A percentile compares a stretch with the other conserved stretches of the same genome.
phyloP scores from a whole-genome alignment of 1,140 invertebrate species.

The Drosophila nigrodunni region DNA sequence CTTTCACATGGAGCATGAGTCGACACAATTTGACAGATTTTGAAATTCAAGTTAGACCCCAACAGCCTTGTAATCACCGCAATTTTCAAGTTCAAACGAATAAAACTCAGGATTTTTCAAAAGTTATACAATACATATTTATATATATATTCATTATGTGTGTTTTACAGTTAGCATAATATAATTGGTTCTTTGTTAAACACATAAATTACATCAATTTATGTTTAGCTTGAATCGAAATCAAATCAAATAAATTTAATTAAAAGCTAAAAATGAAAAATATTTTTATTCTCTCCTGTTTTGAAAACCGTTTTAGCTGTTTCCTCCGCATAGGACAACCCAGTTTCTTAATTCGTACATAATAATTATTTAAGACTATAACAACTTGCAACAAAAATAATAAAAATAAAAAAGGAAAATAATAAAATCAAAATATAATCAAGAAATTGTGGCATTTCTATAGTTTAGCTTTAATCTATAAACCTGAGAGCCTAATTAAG shows the following conservation, averaged over 20 bases:
- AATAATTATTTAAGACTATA: conserved; percentile 19
- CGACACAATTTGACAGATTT: conserved; percentile 55
- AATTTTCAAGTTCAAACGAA: conserved; percentile 69
- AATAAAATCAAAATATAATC: conserved; percentile 26
- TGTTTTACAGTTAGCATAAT: conserved; percentile 27
- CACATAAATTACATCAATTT: conserved; percentile 41
- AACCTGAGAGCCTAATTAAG: conserved; percentile 73
- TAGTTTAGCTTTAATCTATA: conserved; percentile 52
- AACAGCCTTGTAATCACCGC: conserved; percentile 21
- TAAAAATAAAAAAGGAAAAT: conserved; percentile 34
- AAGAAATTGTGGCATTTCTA: conserved; percentile 57
- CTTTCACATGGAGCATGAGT: conserved; percentile 58
- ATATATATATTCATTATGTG: conserved; percentile 9
- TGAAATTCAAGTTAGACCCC: conserved; percentile 36
- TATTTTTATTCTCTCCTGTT: conserved; percentile 84
- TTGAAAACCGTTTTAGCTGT: conserved; percentile 64
- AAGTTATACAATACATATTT: conserved; percentile 37
- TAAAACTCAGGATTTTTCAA: conserved; percentile 27
- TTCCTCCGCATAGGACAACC: conserved; percentile 64
- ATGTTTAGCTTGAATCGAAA: conserved; percentile 43
- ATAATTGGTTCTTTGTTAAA: conserved; percentile 27
- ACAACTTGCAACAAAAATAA: conserved; percentile 32
- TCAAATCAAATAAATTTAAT: conserved; percentile 5
- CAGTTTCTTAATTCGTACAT: conserved; percentile 39
- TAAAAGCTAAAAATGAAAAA: conserved; percentile 84